Percentiles rank a stretch among this genome's conserved stretches.
phyloP scores from a whole-genome alignment of 2,797 vertebrate species.

The Crypturellus tataupa region DNA sequence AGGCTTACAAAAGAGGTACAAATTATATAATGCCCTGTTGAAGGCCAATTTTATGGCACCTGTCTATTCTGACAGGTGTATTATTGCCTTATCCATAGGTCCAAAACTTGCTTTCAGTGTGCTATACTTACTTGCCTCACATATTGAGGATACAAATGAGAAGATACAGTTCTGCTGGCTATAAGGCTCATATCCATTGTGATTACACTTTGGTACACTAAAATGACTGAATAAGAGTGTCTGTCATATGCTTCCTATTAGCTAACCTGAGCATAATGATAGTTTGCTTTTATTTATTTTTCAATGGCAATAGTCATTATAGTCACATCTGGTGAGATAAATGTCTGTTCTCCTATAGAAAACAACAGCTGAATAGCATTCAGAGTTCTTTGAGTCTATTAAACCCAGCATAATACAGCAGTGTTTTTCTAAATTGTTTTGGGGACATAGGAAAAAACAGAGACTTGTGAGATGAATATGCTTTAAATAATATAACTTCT shows the following conservation, averaged over 20 bases:
- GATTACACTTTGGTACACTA: background rate
- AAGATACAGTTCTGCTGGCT: background rate
- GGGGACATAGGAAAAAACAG: background rate
- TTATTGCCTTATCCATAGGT: background rate
- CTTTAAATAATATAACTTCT: background rate
- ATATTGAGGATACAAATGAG: background rate
- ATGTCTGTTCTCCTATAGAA: background rate
- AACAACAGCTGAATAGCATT: background rate
- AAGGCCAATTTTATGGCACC: conserved; percentile 40
- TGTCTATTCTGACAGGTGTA: conserved; percentile 62
- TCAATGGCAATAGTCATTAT: background rate
- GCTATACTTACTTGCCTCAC: background rate
- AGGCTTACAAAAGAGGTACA: conserved; percentile 67
- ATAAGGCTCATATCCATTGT: background rate
- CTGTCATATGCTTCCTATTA: background rate
- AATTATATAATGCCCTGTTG: conserved; percentile 58
- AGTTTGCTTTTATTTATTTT: background rate
- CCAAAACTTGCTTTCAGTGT: background rate
- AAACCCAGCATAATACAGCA: background rate
- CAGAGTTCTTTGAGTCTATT: background rate
- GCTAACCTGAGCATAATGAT: background rate
- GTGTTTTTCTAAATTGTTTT: background rate
- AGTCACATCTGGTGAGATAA: background rate
- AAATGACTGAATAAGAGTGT: background rate
- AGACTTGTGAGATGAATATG: rapidly evolving